Evolutionary conservation across 2,797 vertebrate genomes (phyloP), one percentile per base, ranked within the genome.

Genomic region (Onychomys leucogaster): DNA sequence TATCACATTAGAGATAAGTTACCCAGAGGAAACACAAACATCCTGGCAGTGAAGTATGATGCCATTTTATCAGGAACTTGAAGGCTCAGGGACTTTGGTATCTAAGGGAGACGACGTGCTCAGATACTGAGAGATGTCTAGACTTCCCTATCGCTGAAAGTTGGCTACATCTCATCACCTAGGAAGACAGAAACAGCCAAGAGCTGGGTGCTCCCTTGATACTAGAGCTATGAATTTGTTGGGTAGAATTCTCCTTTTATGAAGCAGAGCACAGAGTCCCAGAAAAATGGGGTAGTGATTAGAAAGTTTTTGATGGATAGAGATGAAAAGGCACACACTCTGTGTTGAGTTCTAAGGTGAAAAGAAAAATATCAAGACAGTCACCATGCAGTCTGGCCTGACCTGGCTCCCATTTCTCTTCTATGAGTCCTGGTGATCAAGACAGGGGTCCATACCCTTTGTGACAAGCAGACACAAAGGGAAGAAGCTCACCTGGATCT

Each of bases 401-500:
- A 77, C 5, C 0, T 0, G 0, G 6, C 63, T 76, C 76, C 49
- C 14, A 19, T 67, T 13, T 59, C 37, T 27, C 34, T 0, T 32
- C 55, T 6, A 41, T 2, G 34, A 34, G 37, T 27, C 88, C 65
- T 43, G 23, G 2, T 13, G n/a, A 46, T 29, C 4, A 32, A 61
- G 37, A 14, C 3, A 27, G 12, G 13, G 3, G 61, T 43, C 46
- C 29, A 29, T 8, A 23, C 13, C 73, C 5, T 49, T 43, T 73
- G 41, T 61, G 13, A 46, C 86, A 29, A 65, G 2, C 23, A 0
- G 6, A 65, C 34, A 9, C 2, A 27, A n/a, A 57, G 92, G 90
- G 32, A 83, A 23, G 37, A 96, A 84, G 88, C 91, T 37, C 97
- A 99, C 99, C 99, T 99, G 98, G 73, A 99, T 99, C 90, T 99